Conservation (phyloP, 2,888 invertebrate genomes). For the Ichneumoninae sp. region DNA sequence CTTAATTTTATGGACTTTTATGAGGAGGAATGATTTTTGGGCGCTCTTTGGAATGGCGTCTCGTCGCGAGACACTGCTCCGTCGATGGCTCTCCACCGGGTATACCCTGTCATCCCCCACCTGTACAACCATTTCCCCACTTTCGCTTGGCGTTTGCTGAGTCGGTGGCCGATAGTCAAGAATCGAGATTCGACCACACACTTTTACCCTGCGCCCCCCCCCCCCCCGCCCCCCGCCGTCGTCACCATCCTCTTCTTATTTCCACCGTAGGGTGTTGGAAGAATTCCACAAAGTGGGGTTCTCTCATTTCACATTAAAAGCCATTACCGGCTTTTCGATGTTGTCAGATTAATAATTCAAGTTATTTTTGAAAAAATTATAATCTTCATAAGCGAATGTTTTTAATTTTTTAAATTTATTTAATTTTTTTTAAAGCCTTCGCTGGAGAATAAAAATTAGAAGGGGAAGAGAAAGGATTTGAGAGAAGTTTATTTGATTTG, state of each 20-base stretch:
- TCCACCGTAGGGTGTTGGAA: conserved; percentile 42
- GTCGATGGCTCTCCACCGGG: conserved; percentile 76
- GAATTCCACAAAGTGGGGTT: conserved; percentile 27
- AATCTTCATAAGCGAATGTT: background rate
- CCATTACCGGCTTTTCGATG: background rate
- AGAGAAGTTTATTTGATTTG: too few species aligned
- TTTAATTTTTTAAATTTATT: background rate
- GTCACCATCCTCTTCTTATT: conserved; percentile 34
- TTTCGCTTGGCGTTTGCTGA: conserved; percentile 72
- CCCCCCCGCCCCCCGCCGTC: conserved; percentile 7
- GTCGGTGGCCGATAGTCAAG: conserved; percentile 57
- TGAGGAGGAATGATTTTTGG: conserved; percentile 71
- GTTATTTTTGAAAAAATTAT: conserved; percentile 18
- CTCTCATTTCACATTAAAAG: conserved; percentile 5
- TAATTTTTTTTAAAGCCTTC: too few species aligned
- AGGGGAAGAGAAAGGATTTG: too few species aligned
- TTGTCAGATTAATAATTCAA: conserved; percentile 1
- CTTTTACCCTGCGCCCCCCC: conserved; percentile 54
- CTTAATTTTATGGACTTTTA: conserved; percentile 25
- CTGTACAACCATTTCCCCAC: conserved; percentile 80
- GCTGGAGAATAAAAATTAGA: too few species aligned
- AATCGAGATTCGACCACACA: conserved; percentile 65
- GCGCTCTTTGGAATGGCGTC: conserved; percentile 78
- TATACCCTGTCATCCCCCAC: conserved; percentile 82
- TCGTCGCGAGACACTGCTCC: conserved; percentile 81